These are phyloP conservation scores for Actenoides lindsayi DNA, from an alignment of 2,113 vertebrate genomes.

Conservation along the genomic window DNA sequence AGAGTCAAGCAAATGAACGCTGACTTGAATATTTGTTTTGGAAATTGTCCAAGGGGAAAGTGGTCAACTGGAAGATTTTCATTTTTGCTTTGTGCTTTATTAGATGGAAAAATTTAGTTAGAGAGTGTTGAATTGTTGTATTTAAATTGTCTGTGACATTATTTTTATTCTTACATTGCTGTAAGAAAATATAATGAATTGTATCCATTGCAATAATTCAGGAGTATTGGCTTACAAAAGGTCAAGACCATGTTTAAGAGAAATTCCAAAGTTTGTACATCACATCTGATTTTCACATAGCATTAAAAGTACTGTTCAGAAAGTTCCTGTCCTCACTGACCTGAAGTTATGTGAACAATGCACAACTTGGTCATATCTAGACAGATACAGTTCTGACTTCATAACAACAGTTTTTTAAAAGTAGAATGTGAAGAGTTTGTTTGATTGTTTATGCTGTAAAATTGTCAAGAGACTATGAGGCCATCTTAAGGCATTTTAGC, in stretches of 20 bases:
- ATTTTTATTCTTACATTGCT: background rate
- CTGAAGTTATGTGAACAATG: background rate
- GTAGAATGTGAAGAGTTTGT: background rate
- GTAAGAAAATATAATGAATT: background rate
- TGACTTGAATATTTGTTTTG: background rate
- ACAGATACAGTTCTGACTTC: background rate
- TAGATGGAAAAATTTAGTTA: slow-evolving; percentile 14
- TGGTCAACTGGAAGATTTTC: background rate
- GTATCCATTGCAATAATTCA: background rate
- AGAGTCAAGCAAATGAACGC: background rate
- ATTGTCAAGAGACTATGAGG: background rate
- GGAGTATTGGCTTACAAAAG: background rate
- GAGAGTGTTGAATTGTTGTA: background rate
- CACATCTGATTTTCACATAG: background rate
- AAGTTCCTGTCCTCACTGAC: background rate
- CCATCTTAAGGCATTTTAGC: background rate
- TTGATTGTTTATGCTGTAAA: background rate
- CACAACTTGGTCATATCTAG: background rate
- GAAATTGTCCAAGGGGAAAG: background rate
- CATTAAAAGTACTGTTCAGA: background rate
- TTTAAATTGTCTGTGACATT: background rate
- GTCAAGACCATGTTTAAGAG: background rate
- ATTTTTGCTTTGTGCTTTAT: slow-evolving; percentile 6
- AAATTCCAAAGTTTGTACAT: background rate
- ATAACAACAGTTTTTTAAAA: background rate